Percentiles rank a stretch among this genome's conserved stretches.
Evolutionary conservation across 2,113 vertebrate species (phyloP).

Genomic region (Pantherophis guttatus): DNA sequence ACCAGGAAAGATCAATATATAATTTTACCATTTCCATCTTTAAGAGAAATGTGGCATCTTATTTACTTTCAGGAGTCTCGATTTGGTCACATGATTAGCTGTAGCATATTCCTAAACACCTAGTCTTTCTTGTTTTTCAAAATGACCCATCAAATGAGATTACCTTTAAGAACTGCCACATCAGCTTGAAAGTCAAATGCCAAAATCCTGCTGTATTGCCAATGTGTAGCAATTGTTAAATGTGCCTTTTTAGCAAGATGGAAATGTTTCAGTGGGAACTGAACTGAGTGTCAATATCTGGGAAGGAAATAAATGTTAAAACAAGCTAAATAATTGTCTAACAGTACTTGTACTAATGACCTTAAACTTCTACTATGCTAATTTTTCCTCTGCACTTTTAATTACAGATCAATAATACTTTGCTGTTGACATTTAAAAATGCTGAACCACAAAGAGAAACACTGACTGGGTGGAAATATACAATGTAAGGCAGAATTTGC

Average conservation of each 20-base stretch:
- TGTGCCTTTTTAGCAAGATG: conserved; percentile 64
- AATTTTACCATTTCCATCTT: not conserved
- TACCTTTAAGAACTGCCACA: conserved; percentile 22
- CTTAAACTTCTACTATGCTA: conserved; percentile 82
- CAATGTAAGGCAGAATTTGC: conserved; percentile 83
- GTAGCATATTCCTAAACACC: not conserved
- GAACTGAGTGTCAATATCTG: conserved; percentile 70
- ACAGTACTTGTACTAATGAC: conserved; percentile 78
- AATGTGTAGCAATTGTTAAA: conserved; percentile 44
- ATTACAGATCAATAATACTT: conserved; percentile 84
- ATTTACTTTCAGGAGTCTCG: not conserved
- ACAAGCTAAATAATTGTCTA: conserved; percentile 79
- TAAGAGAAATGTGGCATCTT: not conserved
- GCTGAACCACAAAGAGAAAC: conserved; percentile 85
- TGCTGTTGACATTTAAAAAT: conserved; percentile 87
- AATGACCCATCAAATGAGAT: not conserved
- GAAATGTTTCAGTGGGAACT: conserved; percentile 58
- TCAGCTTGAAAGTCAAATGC: conserved; percentile 26
- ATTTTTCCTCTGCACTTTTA: conserved; percentile 86
- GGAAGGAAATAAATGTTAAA: conserved; percentile 73
- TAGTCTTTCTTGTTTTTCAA: not conserved
- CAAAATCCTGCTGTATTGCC: not conserved
- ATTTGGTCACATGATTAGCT: not conserved
- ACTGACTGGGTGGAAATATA: conserved; percentile 88
- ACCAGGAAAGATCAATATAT: not conserved